Conservation (phyloP, 2,888 invertebrate species). For the Eupeodes latifasciatus region DNA sequence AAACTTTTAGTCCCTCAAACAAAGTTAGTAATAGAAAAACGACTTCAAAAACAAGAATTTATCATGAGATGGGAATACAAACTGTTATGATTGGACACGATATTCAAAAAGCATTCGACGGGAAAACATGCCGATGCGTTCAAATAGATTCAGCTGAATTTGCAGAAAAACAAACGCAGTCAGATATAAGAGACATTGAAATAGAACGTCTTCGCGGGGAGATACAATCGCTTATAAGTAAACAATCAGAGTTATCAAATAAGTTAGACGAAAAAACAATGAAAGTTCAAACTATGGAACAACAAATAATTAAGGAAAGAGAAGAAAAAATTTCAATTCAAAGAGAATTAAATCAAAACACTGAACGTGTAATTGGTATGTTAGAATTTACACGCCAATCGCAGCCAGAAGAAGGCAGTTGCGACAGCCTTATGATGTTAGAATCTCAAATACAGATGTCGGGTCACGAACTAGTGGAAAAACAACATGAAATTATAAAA, state of each 20-base stretch:
- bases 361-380: conserved; percentile 88
- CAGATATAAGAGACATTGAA: conserved; percentile 87
- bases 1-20: conserved; percentile 62
- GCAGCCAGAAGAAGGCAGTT: conserved; percentile 85
- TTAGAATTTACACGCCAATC: conserved; percentile 85
- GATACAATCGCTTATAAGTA: conserved; percentile 86
- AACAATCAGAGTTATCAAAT: conserved; percentile 87
- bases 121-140: conserved; percentile 83
- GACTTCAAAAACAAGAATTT: conserved; percentile 88
- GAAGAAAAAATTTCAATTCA: conserved; percentile 90
- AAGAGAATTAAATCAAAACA: conserved; percentile 90
- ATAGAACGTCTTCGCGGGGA: conserved; percentile 87
- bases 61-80: conserved; percentile 91
- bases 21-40: conserved; percentile 78
- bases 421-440: conserved; percentile 90
- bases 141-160: conserved; percentile 84
- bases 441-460: conserved; percentile 91
- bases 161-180: conserved; percentile 86
- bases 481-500: conserved; percentile 90
- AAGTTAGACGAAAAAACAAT: conserved; percentile 83
- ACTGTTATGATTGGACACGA: conserved; percentile 90
- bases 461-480: conserved; percentile 89
- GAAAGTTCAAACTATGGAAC: conserved; percentile 86
- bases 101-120: conserved; percentile 89
- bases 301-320: conserved; percentile 88